Conservation (phyloP, 1,140 invertebrate species). For the Wasmannia auropunctata region DNA sequence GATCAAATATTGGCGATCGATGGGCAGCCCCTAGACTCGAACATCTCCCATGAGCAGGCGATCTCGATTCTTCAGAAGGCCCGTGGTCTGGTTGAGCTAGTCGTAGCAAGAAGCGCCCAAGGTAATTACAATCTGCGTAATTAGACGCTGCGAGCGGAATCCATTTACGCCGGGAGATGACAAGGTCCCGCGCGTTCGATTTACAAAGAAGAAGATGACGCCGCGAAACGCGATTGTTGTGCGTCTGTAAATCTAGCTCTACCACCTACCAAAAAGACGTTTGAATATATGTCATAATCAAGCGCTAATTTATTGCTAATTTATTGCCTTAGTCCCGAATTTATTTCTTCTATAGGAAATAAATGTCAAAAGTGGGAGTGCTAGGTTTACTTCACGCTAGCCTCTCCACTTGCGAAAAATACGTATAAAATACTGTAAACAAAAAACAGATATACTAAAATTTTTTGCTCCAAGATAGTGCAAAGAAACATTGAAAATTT, state of each 20-base stretch:
- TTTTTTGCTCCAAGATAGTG: too few species aligned
- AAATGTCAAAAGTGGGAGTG: slow-evolving; percentile 6
- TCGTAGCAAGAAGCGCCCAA: slow-evolving; percentile 88
- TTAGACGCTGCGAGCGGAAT: not conserved
- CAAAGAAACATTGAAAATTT: too few species aligned
- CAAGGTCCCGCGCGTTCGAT: not conserved
- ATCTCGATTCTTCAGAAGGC: slow-evolving; percentile 93
- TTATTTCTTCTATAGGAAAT: not conserved
- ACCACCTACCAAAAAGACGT: not conserved
- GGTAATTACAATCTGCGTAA: slow-evolving; percentile 73
- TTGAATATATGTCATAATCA: not conserved
- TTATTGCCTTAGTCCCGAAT: not conserved
- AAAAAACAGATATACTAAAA: too few species aligned
- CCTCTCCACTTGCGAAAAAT: not conserved
- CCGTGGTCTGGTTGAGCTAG: slow-evolving; percentile 90
- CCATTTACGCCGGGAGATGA: not conserved
- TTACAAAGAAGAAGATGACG: not conserved
- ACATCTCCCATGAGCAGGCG: slow-evolving; percentile 95
- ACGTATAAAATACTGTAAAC: not conserved
- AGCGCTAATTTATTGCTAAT: not conserved
- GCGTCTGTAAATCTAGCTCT: not conserved
- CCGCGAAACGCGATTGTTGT: not conserved
- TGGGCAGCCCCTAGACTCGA: slow-evolving; percentile 92
- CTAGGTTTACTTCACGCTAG: not conserved
- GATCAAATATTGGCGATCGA: slow-evolving; percentile 96